Base-by-base conservation (phyloP, 2,888 invertebrate species). In the Patella caerulea region DNA sequence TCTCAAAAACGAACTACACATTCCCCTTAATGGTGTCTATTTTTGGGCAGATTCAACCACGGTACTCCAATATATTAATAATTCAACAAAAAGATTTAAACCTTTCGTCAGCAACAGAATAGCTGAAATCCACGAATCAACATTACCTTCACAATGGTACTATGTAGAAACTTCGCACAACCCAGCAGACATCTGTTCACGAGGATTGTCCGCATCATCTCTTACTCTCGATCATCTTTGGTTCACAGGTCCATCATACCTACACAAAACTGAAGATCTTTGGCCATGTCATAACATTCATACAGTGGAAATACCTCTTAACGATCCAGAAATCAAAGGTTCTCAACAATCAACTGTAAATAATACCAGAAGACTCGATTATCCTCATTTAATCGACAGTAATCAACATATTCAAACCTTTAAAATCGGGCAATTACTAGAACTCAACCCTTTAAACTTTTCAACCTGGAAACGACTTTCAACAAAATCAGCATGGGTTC, bases 11-110 rank as follows among this genome's bases (percentile, higher is more conserved):
- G 54, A 72, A 17, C 52, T 72, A n/a, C 72, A 29, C 12, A n/a
- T 72, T 45, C 45, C 45, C n/a, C 7, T 72, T 72, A 9, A 72
- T 45, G 53, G 17, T 53, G 45, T 29, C 17, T 45, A 34, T 12
- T 72, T 72, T 17, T 56, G 56, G 56, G n/a, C 56, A 17, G 56
- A 59, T 59, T 59, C 59, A 14, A 59, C 59, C 17, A 59, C 53
- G 24, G 72, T 72, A 12, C 34, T 72, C 2, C 72, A 72, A 55
- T 72, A 72, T 11, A 53, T 72, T n/a, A 72, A 72, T 52, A 72
- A 72, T n/a, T 24, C 45, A 34, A 54, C 72, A 34, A 72, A 72
- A 34, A 45, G 72, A 19, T 72, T 72, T 45, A 72, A 72, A 72
- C 72, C 72, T 15, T 72, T 72, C n/a, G 72, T 72, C 14, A 24